These are phyloP conservation scores for Drosophila lacicola DNA, from an alignment of 2,888 invertebrate species.

Conservation along the genomic window DNA sequence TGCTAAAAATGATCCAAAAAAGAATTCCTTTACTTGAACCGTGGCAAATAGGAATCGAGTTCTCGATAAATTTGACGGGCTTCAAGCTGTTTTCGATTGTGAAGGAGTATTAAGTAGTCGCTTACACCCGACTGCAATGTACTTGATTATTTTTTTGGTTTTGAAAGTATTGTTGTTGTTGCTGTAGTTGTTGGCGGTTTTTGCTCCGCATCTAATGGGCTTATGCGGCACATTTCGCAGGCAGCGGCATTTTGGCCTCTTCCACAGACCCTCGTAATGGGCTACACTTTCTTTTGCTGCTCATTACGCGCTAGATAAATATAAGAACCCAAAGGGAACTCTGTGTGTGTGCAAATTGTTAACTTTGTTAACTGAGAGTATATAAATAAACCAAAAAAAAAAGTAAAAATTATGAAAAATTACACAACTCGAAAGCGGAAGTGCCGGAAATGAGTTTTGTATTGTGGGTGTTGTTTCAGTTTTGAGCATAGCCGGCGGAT, in stretches of 20 bases:
- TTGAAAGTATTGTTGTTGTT: conserved; percentile 58
- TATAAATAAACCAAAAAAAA: conserved; percentile 19
- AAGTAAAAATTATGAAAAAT: conserved; percentile 22
- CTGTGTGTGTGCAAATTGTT: conserved; percentile 23
- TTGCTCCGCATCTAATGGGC: conserved; percentile 74
- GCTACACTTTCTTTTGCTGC: conserved; percentile 73
- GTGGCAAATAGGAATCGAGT: too few relatives aligned
- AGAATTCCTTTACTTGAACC: too few relatives aligned
- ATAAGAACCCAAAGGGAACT: conserved; percentile 33
- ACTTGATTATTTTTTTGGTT: conserved; percentile 20
- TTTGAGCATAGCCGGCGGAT: conserved; percentile 32
- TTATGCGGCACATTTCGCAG: conserved; percentile 75
- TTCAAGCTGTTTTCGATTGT: too few relatives aligned
- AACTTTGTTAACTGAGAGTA: conserved; percentile 52
- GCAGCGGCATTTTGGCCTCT: conserved; percentile 56
- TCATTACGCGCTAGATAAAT: conserved; percentile 66
- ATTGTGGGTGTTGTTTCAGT: conserved; percentile 39
- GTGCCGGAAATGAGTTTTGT: conserved; percentile 64
- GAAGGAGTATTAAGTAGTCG: too few relatives aligned
- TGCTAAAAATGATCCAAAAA: too few relatives aligned
- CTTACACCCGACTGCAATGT: too few relatives aligned
- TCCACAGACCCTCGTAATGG: conserved; percentile 52
- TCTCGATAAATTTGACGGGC: too few relatives aligned
- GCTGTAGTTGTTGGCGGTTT: conserved; percentile 44
- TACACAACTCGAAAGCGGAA: conserved; percentile 76